Percentiles rank a stretch among this genome's conserved stretches.
These are phyloP conservation scores for Formica aserva DNA, from an alignment of 2,888 invertebrate species.

Conservation along the genomic window DNA sequence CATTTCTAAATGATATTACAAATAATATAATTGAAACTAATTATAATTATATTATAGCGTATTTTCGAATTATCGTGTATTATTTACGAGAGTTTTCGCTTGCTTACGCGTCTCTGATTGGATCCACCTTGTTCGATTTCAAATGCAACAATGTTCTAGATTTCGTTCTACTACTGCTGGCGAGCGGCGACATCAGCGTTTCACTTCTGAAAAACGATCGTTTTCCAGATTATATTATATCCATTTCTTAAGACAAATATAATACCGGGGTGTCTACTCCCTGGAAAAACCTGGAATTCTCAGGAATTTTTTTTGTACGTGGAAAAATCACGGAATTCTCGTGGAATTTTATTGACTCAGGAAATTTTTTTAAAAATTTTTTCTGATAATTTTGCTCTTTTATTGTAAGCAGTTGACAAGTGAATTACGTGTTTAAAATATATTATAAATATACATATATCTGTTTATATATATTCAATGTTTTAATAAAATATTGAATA, in stretches of 20 bases:
- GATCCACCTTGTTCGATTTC: conserved; percentile 66
- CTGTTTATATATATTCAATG: too few relatives aligned
- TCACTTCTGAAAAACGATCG: conserved; percentile 3
- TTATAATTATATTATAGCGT: neutral
- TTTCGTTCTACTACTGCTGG: neutral
- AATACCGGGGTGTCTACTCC: too few relatives aligned
- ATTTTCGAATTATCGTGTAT: neutral
- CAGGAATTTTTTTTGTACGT: too few relatives aligned
- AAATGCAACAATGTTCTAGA: neutral
- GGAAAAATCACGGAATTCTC: too few relatives aligned
- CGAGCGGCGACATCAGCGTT: neutral
- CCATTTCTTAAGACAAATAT: neutral
- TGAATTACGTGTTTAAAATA: too few relatives aligned
- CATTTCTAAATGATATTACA: neutral
- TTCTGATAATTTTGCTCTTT: too few relatives aligned
- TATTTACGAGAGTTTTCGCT: neutral
- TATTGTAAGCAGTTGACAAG: too few relatives aligned
- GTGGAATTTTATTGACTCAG: too few relatives aligned
- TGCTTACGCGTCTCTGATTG: conserved; percentile 55
- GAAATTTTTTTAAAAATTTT: too few relatives aligned
- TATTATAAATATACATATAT: too few relatives aligned
- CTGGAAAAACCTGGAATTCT: too few relatives aligned
- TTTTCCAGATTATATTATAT: neutral
- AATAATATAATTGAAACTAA: neutral
- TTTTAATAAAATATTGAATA: too few relatives aligned